Evolutionary conservation across 2,797 vertebrate genomes (phyloP).

Genomic region (Acrocephalus scirpaceus): DNA sequence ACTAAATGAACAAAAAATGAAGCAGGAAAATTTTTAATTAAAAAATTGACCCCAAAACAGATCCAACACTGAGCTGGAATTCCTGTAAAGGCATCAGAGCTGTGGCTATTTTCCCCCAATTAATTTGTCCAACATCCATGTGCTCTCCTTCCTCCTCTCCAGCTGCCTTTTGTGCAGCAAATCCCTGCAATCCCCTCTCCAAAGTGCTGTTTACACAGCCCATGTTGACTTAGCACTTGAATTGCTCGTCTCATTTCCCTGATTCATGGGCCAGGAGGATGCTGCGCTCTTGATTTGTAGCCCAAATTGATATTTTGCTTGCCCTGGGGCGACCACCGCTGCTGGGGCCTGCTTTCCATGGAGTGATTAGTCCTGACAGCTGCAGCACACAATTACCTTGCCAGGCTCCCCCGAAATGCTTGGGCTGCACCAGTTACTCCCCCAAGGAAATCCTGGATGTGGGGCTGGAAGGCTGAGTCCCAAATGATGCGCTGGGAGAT

Average conservation of each 20-base stretch:
- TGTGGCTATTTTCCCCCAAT: neutral
- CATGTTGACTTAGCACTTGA: slow-evolving; percentile 35
- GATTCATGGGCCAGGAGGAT: slow-evolving; percentile 40
- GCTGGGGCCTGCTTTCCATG: slow-evolving; percentile 46
- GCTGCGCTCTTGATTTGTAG: slow-evolving; percentile 43
- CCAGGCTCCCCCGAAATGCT: slow-evolving; percentile 40
- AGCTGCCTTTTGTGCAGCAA: slow-evolving; percentile 23
- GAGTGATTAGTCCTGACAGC: slow-evolving; percentile 53
- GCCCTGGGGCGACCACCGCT: slow-evolving; percentile 34
- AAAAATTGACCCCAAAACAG: rapidly evolving
- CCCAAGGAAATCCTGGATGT: neutral
- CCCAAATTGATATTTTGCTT: slow-evolving; percentile 46
- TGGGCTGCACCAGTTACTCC: neutral
- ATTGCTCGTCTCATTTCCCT: slow-evolving; percentile 59
- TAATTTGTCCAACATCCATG: neutral
- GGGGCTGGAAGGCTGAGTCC: neutral
- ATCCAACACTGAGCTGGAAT: neutral
- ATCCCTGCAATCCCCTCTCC: slow-evolving; percentile 6
- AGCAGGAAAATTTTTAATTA: rapidly evolving
- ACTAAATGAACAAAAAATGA: neutral
- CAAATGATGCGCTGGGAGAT: neutral
- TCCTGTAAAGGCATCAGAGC: neutral
- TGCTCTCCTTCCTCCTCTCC: neutral
- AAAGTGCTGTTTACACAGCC: slow-evolving; percentile 27
- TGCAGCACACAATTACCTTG: slow-evolving; percentile 18